These are phyloP conservation scores for Erannis defoliaria DNA, from an alignment of 2,888 invertebrate species.

Conservation along the genomic window DNA sequence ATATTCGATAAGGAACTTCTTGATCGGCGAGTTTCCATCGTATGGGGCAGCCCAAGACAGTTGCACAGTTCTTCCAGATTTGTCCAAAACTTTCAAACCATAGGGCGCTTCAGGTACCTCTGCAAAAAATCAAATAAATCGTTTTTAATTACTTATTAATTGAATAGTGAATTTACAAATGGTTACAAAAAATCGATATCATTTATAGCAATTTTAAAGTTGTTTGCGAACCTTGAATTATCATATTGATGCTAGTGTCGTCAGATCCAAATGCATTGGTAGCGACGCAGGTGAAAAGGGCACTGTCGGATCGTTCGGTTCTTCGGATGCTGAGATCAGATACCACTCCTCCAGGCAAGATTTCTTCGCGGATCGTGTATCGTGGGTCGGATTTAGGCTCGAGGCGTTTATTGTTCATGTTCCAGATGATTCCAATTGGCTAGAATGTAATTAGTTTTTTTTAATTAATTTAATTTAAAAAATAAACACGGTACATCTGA, in stretches of 20 bases:
- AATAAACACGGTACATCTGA: too few relatives aligned
- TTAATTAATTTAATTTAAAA: neutral
- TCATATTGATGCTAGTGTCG: conserved; percentile 98
- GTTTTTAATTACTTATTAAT: neutral
- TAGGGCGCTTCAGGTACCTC: conserved; percentile 96
- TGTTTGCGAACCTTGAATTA: conserved; percentile 91
- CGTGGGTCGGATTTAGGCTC: conserved; percentile 96
- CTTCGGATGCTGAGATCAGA: conserved; percentile 96
- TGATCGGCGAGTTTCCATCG: conserved; percentile 96
- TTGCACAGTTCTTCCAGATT: conserved; percentile 96
- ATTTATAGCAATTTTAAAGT: conserved; percentile 18
- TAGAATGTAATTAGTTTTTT: conserved; percentile 42
- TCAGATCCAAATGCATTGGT: conserved; percentile 98
- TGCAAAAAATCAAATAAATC: conserved; percentile 58
- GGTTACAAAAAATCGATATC: neutral
- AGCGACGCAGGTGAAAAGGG: conserved; percentile 96
- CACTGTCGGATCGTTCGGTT: conserved; percentile 95
- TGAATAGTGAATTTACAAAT: neutral
- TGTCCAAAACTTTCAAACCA: conserved; percentile 95
- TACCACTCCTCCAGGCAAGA: conserved; percentile 94
- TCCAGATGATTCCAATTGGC: conserved; percentile 97
- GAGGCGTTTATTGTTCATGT: conserved; percentile 96
- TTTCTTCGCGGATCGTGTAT: conserved; percentile 95
- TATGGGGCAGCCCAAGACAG: conserved; percentile 97
- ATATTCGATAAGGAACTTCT: conserved; percentile 96